Evolutionary conservation across 2,113 vertebrate species (phyloP).

Genomic region (Podarcis cretensis): DNA sequence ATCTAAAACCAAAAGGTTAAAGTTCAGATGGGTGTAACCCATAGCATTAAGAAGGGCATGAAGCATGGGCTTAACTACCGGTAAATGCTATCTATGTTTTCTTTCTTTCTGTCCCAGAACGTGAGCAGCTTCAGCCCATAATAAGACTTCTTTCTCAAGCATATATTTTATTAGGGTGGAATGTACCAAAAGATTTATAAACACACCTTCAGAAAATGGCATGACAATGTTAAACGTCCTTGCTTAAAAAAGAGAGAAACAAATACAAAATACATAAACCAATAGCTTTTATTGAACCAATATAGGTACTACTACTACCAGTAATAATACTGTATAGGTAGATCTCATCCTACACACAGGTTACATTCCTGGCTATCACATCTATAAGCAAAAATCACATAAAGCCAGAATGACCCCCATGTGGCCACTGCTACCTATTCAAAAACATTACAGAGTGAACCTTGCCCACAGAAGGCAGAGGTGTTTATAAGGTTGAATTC

Average conservation of each 20-base stretch:
- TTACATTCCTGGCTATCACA: too few relatives aligned
- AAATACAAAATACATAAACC: neutral
- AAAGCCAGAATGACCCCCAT: too few relatives aligned
- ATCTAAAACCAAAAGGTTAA: conserved; percentile 57
- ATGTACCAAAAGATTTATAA: neutral
- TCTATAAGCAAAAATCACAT: too few relatives aligned
- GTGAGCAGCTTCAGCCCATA: neutral
- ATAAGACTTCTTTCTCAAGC: neutral
- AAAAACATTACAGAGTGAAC: too few relatives aligned
- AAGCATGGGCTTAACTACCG: neutral
- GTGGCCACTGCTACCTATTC: too few relatives aligned
- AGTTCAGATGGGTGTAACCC: conserved; percentile 65
- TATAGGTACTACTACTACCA: neutral
- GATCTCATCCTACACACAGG: too few relatives aligned
- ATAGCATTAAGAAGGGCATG: conserved; percentile 23
- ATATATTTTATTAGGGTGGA: neutral
- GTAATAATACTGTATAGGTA: neutral
- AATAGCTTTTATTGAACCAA: neutral
- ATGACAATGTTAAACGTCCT: neutral
- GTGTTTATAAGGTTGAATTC: too few relatives aligned
- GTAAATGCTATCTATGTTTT: neutral
- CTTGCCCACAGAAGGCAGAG: too few relatives aligned
- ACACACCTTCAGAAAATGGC: neutral
- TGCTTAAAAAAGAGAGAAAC: neutral
- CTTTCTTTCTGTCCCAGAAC: neutral